Evolutionary conservation across 2,888 invertebrate species (phyloP), one percentile per base, ranked within the genome.

Genomic region (Drosophila fulvimacula): DNA sequence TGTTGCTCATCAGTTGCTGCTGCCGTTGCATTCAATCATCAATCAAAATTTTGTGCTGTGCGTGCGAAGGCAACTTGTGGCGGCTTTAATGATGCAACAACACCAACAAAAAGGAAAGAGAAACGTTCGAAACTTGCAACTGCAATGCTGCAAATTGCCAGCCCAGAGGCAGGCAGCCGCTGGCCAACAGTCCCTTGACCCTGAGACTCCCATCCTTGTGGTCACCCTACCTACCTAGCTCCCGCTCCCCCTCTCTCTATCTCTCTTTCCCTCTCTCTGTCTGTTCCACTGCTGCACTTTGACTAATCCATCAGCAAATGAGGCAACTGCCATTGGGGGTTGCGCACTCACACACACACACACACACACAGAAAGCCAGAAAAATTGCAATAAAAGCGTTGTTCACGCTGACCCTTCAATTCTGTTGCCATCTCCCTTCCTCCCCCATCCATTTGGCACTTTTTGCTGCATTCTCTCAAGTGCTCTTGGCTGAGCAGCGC

Each of bases 271-370:
- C 32, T 49, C 7, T 2, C 6, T 13, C 13, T 42, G 5, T 30
- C 7, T 30, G 13, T 32, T 7, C 6, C 36, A 19, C 15, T 57
- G 75, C 71, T 82, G 78, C 79, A 74, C 89, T 89, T 83, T 88
- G 89, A 88, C 87, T 88, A 86, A 85, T 88, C 84, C 87, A 85
- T 83, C 88, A 84, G 79, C 81, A 84, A 88, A 88, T 84, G 88
- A 88, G 88, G 71, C 81, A 74, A 75, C 71, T 73, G 80, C 72
- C 60, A 5, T 34, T 60, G 76, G 69, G 84, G 73, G 69, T 69
- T 73, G 79, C 71, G 71, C 48, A 51, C 64, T 67, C 52, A 41
- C 46, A 60, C 69, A 57, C 46, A 41, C 46, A 41, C 53, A 39
- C 17, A 56, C 44, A 49, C 53, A 51, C 36, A 24, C 51, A 13